phyloP scores from a whole-genome alignment of 2,797 vertebrate genomes.

The Pangasius mekongensis region DNA sequence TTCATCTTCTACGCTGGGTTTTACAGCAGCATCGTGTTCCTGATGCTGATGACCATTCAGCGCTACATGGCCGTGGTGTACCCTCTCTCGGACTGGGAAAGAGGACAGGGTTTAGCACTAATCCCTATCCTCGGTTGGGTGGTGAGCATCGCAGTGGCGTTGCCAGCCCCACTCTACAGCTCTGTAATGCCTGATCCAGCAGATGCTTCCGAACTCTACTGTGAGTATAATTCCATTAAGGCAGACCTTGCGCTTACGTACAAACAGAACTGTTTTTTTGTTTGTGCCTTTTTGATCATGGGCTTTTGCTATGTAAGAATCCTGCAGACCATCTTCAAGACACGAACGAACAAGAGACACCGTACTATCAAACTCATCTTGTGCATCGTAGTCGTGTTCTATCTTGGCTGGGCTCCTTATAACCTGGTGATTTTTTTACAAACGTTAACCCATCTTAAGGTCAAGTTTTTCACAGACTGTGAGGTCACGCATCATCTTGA shows the following conservation, averaged over 20 bases:
- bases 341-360: constrained; percentile 73
- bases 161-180: constrained; percentile 77
- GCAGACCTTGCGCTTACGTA: constrained; percentile 67
- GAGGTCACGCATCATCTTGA: constrained; percentile 56
- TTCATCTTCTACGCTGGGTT: constrained; percentile 85
- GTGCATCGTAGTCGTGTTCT: constrained; percentile 82
- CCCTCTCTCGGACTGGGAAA: constrained; percentile 75
- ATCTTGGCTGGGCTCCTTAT: constrained; percentile 91
- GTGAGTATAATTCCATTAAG: constrained; percentile 53
- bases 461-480: constrained; percentile 64
- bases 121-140: constrained; percentile 76
- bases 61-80: constrained; percentile 84
- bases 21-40: constrained; percentile 87
- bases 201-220: neutral
- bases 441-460: constrained; percentile 59
- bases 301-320: constrained; percentile 85
- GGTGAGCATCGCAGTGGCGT: constrained; percentile 75
- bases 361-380: constrained; percentile 87
- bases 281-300: constrained; percentile 79
- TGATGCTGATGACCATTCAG: constrained; percentile 87
- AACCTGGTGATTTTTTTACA: constrained; percentile 83
- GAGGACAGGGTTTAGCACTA: constrained; percentile 51
- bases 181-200: constrained; percentile 38
- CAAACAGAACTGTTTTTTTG: constrained; percentile 82
- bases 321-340: constrained; percentile 71